Conservation (phyloP, 2,797 vertebrate genomes). For the Limosa lapponica region DNA sequence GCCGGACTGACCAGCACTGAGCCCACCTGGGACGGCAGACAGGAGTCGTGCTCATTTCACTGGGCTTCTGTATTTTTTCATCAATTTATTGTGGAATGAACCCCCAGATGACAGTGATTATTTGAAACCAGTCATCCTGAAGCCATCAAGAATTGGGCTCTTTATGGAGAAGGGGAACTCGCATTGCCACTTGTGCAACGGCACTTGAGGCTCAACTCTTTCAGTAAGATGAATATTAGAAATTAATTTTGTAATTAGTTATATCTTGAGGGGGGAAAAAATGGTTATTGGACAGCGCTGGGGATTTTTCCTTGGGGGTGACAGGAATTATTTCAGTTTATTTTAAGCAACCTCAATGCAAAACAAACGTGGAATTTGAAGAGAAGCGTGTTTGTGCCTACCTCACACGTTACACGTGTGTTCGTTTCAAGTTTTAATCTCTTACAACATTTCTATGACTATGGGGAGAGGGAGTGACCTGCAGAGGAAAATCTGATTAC, state of each 20-base stretch:
- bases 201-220: background rate
- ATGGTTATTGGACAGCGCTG: background rate
- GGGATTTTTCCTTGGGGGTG: background rate
- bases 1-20: background rate
- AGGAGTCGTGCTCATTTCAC: background rate
- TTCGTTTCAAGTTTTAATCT: background rate
- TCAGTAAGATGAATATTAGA: background rate
- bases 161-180: background rate
- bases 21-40: background rate
- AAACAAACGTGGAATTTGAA: background rate
- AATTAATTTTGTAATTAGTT: background rate
- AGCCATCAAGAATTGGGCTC: background rate
- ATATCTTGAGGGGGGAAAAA: background rate
- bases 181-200: fast-evolving
- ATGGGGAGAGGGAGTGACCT: background rate
- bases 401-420: fast-evolving
- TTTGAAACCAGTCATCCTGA: background rate
- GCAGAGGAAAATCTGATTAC: background rate
- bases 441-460: background rate
- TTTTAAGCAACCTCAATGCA: background rate
- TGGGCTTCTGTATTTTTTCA: too few relatives aligned
- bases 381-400: background rate
- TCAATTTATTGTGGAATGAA: background rate
- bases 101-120: background rate
- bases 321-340: background rate